Evolutionary conservation across 2,113 vertebrate genomes (phyloP).

Genomic region (Poecilia latipinna): DNA sequence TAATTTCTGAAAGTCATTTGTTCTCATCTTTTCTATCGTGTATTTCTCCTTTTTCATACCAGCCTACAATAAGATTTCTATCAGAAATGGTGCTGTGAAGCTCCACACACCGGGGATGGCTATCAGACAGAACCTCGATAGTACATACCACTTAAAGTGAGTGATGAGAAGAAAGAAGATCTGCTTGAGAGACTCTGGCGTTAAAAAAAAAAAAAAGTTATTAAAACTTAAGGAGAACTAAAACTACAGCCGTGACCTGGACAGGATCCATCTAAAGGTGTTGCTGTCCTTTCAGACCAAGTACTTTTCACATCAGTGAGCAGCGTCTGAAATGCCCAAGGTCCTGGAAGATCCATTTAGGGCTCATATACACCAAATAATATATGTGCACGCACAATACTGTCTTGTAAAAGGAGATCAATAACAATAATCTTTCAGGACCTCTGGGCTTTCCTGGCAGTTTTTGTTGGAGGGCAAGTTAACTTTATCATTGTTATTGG

Average conservation of each 20-base stretch:
- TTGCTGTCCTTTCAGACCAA: constrained; percentile 16
- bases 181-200: constrained; percentile 18
- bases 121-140: constrained; percentile 14
- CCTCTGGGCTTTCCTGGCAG: neutral
- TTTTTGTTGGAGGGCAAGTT: constrained; percentile 10
- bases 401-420: constrained; percentile 16
- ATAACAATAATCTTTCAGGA: constrained; percentile 13
- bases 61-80: neutral
- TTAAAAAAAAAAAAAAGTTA: constrained; percentile 7
- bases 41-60: too few species aligned
- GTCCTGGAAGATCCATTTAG: constrained; percentile 12
- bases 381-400: constrained; percentile 13
- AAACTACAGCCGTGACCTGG: constrained; percentile 9
- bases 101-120: constrained; percentile 1
- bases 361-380: neutral
- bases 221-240: constrained; percentile 19
- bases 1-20: too few species aligned
- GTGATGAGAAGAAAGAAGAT: constrained; percentile 23
- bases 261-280: constrained; percentile 20
- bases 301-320: constrained; percentile 7
- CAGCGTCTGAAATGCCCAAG: constrained; percentile 1
- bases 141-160: constrained; percentile 10
- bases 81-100: neutral
- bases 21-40: too few species aligned
- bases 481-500: constrained; percentile 6